These are phyloP conservation scores for Calliphora vicina DNA, from an alignment of 1,140 invertebrate species.

Conservation along the genomic window DNA sequence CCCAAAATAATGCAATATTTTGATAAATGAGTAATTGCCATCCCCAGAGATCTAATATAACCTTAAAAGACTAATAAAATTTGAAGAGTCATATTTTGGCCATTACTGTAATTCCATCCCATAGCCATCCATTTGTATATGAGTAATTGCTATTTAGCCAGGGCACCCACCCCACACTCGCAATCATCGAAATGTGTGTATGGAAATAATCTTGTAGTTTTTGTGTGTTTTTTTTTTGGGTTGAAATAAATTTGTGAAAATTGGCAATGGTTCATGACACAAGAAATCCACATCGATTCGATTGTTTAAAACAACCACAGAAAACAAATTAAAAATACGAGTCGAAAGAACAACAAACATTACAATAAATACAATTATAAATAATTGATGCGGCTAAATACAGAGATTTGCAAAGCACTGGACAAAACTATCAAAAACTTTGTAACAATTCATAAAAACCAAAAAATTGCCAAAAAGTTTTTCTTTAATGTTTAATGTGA, in stretches of 20 bases:
- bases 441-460: too few relatives aligned
- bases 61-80: too few relatives aligned
- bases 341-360: background rate
- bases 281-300: background rate
- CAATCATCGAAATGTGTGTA: background rate
- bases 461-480: too few relatives aligned
- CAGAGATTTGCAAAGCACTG: too few relatives aligned
- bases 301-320: conserved; percentile 27
- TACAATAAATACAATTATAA: background rate
- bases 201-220: background rate
- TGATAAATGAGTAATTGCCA: too few relatives aligned
- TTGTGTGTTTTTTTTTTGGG: background rate
- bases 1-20: too few relatives aligned
- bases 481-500: too few relatives aligned
- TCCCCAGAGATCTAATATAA: too few relatives aligned
- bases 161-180: background rate
- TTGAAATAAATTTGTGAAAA: conserved; percentile 20
- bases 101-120: background rate
- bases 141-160: background rate
- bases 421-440: too few relatives aligned
- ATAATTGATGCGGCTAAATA: background rate
- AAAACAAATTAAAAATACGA: background rate
- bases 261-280: conserved; percentile 29
- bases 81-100: background rate
- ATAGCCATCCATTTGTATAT: background rate